Percentiles rank a stretch among this genome's conserved stretches.
Conservation (phyloP, 2,888 invertebrate species). For the Mythimna loreyi region DNA sequence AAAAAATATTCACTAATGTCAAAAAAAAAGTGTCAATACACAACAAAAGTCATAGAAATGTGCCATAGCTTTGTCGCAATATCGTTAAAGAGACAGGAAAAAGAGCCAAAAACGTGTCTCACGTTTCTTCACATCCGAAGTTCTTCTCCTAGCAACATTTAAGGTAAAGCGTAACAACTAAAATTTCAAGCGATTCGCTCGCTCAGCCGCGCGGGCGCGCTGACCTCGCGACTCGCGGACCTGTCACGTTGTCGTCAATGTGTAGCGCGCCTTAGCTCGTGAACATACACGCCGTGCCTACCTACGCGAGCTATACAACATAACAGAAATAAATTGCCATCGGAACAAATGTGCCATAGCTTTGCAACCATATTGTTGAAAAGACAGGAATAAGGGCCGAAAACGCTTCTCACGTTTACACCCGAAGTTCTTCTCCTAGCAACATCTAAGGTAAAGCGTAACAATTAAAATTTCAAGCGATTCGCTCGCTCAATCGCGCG, state of each 20-base stretch:
- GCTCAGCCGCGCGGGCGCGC: slow-evolving; percentile 20
- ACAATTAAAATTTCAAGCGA: slow-evolving; percentile 45
- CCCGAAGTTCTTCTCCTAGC: slow-evolving; percentile 13
- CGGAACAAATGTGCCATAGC: no score
- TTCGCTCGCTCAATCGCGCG: slow-evolving; percentile 8
- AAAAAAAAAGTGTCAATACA: no score
- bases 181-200: slow-evolving; percentile 29
- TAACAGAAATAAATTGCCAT: slow-evolving; percentile 70
- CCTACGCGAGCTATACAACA: slow-evolving; percentile 63
- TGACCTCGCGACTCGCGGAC: slow-evolving; percentile 43
- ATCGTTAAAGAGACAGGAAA: slow-evolving; percentile 10
- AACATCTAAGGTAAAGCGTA: slow-evolving; percentile 26
- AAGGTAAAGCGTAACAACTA: slow-evolving; percentile 42
- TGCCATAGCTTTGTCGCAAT: background rate
- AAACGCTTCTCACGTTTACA: slow-evolving; percentile 44
- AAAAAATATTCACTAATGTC: no score
- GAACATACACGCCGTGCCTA: slow-evolving; percentile 46
- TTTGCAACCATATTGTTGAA: slow-evolving; percentile 7
- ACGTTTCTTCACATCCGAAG: slow-evolving; percentile 26
- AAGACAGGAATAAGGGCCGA: slow-evolving; percentile 3
- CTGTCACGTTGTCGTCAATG: slow-evolving; percentile 57
- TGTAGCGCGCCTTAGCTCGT: slow-evolving; percentile 49
- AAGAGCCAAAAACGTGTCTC: background rate
- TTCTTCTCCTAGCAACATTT: slow-evolving; percentile 12
- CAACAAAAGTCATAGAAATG: no score